Percentiles rank a stretch among this genome's conserved stretches.
phyloP scores from a whole-genome alignment of 2,888 invertebrate species.

The Coleophora deauratella region DNA sequence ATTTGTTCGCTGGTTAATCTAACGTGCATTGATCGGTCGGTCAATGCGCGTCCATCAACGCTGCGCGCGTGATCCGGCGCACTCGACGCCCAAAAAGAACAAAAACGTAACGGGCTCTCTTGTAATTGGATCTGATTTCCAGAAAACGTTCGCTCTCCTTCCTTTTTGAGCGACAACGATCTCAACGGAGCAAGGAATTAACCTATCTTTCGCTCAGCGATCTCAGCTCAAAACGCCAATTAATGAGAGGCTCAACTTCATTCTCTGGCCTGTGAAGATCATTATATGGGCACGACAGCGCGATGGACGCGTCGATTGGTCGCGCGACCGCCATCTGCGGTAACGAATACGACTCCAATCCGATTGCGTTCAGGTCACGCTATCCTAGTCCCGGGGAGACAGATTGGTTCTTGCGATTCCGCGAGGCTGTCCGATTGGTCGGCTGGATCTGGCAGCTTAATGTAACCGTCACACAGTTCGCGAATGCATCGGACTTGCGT shows the following conservation, averaged over 20 bases:
- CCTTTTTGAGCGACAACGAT: slow-evolving; percentile 72
- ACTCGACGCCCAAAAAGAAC: slow-evolving; percentile 62
- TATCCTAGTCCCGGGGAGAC: slow-evolving; percentile 61
- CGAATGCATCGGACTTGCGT: slow-evolving; percentile 48
- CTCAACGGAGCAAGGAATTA: slow-evolving; percentile 69
- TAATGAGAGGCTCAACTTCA: slow-evolving; percentile 75
- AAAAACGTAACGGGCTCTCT: slow-evolving; percentile 68
- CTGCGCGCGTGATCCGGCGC: slow-evolving; percentile 42
- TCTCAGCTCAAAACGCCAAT: slow-evolving; percentile 74
- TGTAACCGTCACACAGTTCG: slow-evolving; percentile 60
- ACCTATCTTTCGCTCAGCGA: slow-evolving; percentile 72
- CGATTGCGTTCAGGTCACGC: slow-evolving; percentile 72
- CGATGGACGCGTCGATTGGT: slow-evolving; percentile 72
- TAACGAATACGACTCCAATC: slow-evolving; percentile 67
- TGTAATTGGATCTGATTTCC: slow-evolving; percentile 75
- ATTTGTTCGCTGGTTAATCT: slow-evolving; percentile 16
- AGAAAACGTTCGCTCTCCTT: slow-evolving; percentile 70
- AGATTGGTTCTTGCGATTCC: slow-evolving; percentile 65
- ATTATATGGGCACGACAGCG: slow-evolving; percentile 74
- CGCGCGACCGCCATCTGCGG: slow-evolving; percentile 66
- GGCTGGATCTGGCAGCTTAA: slow-evolving; percentile 55
- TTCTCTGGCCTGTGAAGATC: slow-evolving; percentile 73
- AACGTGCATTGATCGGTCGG: slow-evolving; percentile 26
- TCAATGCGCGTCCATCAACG: slow-evolving; percentile 56
- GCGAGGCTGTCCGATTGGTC: slow-evolving; percentile 60